Percentiles rank a stretch among this genome's conserved stretches.
These are phyloP conservation scores for Yasuhikotakia modesta DNA, from an alignment of 2,797 vertebrate genomes.

Conservation along the genomic window DNA sequence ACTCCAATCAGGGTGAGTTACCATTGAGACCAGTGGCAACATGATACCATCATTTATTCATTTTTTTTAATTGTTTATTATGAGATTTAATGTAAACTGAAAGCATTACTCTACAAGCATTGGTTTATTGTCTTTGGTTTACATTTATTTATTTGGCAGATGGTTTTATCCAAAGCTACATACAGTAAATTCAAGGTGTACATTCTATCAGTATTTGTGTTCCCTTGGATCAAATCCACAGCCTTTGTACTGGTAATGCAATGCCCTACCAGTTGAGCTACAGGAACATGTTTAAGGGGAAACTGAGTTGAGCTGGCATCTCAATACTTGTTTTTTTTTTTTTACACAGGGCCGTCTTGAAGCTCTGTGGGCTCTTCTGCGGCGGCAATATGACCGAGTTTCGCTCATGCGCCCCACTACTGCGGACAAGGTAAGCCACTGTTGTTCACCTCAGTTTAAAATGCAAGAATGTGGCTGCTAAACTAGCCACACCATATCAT, in stretches of 20 bases:
- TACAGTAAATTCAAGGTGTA: no score
- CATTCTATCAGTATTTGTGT: no score
- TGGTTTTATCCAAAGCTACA: no score
- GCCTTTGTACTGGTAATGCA: no score
- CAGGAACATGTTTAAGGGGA: no score
- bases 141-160: no score
- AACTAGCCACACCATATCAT: no score
- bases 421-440: conserved; percentile 84
- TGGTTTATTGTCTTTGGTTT: not conserved
- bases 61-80: no score
- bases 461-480: no score
- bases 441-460: not conserved
- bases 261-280: no score
- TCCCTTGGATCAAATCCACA: no score
- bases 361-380: conserved; percentile 88
- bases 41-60: not conserved
- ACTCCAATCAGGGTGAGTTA: conserved; percentile 88
- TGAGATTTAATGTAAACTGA: no score
- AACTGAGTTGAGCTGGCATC: not conserved
- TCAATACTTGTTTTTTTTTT: conserved; percentile 26
- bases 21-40: not conserved
- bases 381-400: conserved; percentile 88
- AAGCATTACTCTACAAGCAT: not conserved
- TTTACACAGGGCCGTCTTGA: conserved; percentile 87
- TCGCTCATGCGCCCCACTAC: conserved; percentile 92